phyloP scores from a whole-genome alignment of 2,797 vertebrate genomes.

The Erpetoichthys calabaricus region DNA sequence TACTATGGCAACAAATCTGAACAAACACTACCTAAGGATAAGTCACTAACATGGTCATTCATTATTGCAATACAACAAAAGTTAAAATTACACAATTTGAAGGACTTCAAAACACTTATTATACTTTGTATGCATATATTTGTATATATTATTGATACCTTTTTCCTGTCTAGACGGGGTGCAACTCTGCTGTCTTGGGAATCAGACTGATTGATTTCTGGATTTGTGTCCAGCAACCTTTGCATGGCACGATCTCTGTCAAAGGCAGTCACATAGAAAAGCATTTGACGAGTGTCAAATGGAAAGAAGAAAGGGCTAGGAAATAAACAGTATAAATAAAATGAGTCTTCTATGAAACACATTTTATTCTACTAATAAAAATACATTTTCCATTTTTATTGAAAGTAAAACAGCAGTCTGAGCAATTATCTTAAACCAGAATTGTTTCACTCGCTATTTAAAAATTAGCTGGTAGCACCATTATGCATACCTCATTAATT shows the following conservation, averaged over 20 bases:
- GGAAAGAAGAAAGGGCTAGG: slow-evolving; percentile 96
- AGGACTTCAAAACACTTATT: too few relatives aligned
- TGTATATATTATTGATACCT: slow-evolving; percentile 32
- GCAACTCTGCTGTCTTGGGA: slow-evolving; percentile 97
- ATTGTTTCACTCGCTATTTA: not conserved
- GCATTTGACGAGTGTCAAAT: slow-evolving; percentile 98
- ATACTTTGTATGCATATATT: too few relatives aligned
- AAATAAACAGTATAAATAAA: slow-evolving; percentile 16
- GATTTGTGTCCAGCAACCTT: slow-evolving; percentile 90
- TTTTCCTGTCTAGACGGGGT: slow-evolving; percentile 91
- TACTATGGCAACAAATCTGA: too few relatives aligned
- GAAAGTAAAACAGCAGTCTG: not conserved
- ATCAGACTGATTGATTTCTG: slow-evolving; percentile 97
- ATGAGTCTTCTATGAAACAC: slow-evolving; percentile 4
- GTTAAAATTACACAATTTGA: too few relatives aligned
- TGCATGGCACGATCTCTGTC: slow-evolving; percentile 97
- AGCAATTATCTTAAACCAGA: not conserved
- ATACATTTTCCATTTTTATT: not conserved
- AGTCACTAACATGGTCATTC: too few relatives aligned
- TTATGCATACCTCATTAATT: too few relatives aligned
- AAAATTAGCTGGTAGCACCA: too few relatives aligned
- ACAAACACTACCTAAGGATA: too few relatives aligned
- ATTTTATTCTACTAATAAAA: not conserved
- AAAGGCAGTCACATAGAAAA: slow-evolving; percentile 96
- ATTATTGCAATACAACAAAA: too few relatives aligned